These are phyloP conservation scores for Petrolisthes manimaculis DNA, from an alignment of 2,888 invertebrate genomes.

Conservation along the genomic window DNA sequence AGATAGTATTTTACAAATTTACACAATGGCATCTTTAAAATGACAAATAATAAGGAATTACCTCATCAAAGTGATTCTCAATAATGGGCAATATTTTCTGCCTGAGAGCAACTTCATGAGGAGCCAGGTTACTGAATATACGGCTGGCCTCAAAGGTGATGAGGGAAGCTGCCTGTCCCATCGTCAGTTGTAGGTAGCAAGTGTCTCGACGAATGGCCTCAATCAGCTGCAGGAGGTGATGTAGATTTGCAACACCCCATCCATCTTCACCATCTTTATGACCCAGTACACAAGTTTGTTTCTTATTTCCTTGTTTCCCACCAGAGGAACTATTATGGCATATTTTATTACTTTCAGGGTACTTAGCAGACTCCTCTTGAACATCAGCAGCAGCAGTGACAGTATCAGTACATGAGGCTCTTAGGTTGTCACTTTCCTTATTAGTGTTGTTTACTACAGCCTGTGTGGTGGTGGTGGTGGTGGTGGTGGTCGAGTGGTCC, in stretches of 20 bases:
- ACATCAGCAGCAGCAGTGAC: no score
- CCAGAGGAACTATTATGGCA: no score
- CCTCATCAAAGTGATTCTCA: slow-evolving; percentile 46
- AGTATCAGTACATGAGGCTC: no score
- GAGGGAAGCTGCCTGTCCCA: slow-evolving; percentile 48
- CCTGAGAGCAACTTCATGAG: slow-evolving; percentile 11
- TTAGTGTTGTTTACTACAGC: neutral
- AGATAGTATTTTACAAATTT: no score
- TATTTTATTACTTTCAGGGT: no score
- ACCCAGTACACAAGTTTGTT: no score
- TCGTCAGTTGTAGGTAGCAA: slow-evolving; percentile 39
- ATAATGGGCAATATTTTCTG: slow-evolving; percentile 18
- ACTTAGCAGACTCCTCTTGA: neutral
- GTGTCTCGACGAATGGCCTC: slow-evolving; percentile 44
- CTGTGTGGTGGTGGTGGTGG: neutral
- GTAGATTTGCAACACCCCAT: slow-evolving; percentile 38
- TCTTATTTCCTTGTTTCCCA: no score
- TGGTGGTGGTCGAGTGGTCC: neutral
- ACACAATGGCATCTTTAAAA: no score
- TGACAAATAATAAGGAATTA: neutral
- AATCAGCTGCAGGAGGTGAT: slow-evolving; percentile 51
- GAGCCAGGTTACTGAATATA: slow-evolving; percentile 27
- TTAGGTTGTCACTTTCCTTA: neutral
- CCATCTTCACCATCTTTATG: no score
- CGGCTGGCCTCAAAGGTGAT: slow-evolving; percentile 40